Evolutionary conservation across 2,888 invertebrate species (phyloP), one percentile per base, ranked within the genome.

Genomic region (Platerodrilus igneus): DNA sequence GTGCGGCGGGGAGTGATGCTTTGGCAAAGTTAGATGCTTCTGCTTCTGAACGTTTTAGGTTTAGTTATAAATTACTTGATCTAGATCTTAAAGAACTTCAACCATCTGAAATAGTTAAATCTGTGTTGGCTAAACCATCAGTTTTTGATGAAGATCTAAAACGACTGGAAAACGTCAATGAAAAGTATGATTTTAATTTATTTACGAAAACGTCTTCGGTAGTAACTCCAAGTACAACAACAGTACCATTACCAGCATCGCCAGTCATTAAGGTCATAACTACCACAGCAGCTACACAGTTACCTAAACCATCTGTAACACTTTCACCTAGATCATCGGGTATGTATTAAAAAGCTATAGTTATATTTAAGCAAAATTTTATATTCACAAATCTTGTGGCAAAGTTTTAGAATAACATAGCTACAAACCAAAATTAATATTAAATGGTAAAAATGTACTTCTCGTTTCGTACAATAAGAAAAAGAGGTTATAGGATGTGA

Each of bases 61-160:
- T 80, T 19, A 74, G 81, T 11, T 85, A 85, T 58, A 83, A 86
- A 56, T 74, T 89, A 36, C 75, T 89, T 23, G 87, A 89, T 56
- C 72, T 88, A 42, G 86, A 88, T 62, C 77, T 86, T 44, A 79
- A 81, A 58, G 83, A 86, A 59, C 50, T 87, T 41, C 89, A 93
- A 63, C 94, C 93, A 0, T 94, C 94, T 14, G 93, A 93, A 57
- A 93, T 95, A 57, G 88, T 93, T 21, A 88, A 90, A 59, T 89
- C 91, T 14, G 78, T 96, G 56, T 75, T 95, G 58, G 90, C 93
- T 3, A 90, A 91, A 66, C 83, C 87, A 48, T 93, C 92, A 33
- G 90, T 96, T 35, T 95, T 96, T 68, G 96, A 96, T 64, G 95
- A 95, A 66, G 96, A 96, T 66, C 81, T 87, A 22, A 92, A 94